Conservation (phyloP, 2,888 invertebrate species). For the Anthoptus insignis region DNA sequence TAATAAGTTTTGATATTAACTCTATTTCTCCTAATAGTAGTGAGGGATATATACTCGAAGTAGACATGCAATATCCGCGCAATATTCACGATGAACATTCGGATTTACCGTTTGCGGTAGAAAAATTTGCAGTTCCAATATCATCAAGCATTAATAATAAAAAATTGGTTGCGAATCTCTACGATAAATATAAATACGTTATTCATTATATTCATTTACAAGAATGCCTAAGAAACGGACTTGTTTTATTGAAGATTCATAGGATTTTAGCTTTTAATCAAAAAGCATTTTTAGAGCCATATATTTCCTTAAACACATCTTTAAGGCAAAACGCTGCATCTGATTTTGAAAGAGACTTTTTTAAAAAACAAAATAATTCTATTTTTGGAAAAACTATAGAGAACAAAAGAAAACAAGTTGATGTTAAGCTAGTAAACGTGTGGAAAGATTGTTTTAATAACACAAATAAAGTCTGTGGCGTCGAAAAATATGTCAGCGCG, state of each 20-base stretch:
- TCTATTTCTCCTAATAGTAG: conserved; percentile 3
- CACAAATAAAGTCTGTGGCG: conserved; percentile 12
- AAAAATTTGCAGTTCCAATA: conserved; percentile 11
- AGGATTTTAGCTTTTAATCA: not conserved
- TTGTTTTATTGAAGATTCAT: conserved; percentile 11
- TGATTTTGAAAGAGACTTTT: conserved; percentile 48
- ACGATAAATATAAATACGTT: conserved; percentile 11
- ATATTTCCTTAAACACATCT: conserved; percentile 4
- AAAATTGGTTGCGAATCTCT: conserved; percentile 8
- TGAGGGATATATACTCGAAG: conserved; percentile 13
- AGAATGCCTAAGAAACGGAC: conserved; percentile 7
- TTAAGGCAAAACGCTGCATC: conserved; percentile 16
- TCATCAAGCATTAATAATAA: conserved; percentile 9
- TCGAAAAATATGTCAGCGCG: conserved; percentile 18
- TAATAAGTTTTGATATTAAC: not conserved
- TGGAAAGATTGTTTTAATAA: conserved; percentile 19
- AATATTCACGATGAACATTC: conserved; percentile 8
- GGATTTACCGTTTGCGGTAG: conserved; percentile 4
- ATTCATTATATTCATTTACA: conserved; percentile 12
- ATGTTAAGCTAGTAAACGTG: conserved; percentile 13
- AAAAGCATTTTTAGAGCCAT: conserved; percentile 4
- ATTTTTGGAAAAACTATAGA: conserved; percentile 38
- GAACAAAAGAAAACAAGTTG: conserved; percentile 27
- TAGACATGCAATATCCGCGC: conserved; percentile 8
- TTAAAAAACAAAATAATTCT: conserved; percentile 36